Evolutionary conservation across 2,888 invertebrate species (phyloP).

Genomic region (Dione juno): DNA sequence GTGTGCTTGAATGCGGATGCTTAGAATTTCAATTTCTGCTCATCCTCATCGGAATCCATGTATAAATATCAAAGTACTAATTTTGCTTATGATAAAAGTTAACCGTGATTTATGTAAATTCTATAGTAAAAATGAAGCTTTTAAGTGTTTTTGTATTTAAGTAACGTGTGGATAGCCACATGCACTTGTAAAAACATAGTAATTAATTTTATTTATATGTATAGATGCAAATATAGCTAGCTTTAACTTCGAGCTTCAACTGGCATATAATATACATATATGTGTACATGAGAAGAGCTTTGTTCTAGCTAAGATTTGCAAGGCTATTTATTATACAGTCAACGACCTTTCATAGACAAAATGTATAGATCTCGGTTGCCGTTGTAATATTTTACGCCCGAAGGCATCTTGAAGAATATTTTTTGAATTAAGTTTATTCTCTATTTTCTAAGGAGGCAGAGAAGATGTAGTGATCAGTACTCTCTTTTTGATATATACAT

Average conservation of each 20-base stretch:
- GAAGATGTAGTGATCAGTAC: too few species aligned
- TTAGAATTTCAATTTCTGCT: conserved; percentile 35
- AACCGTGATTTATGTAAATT: not conserved
- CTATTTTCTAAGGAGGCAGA: too few species aligned
- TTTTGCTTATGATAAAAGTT: conserved; percentile 9
- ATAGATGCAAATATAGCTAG: too few species aligned
- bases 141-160: too few species aligned
- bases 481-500: too few species aligned
- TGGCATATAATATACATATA: too few species aligned
- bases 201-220: too few species aligned
- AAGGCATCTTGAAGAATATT: not conserved
- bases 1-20: conserved; percentile 37
- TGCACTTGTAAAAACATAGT: too few species aligned
- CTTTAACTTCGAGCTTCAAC: too few species aligned
- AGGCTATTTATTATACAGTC: conserved; percentile 35
- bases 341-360: conserved; percentile 27
- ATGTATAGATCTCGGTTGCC: not conserved
- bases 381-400: not conserved
- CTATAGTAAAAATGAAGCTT: too few species aligned
- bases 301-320: conserved; percentile 35
- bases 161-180: too few species aligned
- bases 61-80: conserved; percentile 26
- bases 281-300: too few species aligned
- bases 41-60: conserved; percentile 20
- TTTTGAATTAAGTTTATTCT: not conserved